phyloP scores from a whole-genome alignment of 2,797 vertebrate species.

The Chloroceryle inda region DNA sequence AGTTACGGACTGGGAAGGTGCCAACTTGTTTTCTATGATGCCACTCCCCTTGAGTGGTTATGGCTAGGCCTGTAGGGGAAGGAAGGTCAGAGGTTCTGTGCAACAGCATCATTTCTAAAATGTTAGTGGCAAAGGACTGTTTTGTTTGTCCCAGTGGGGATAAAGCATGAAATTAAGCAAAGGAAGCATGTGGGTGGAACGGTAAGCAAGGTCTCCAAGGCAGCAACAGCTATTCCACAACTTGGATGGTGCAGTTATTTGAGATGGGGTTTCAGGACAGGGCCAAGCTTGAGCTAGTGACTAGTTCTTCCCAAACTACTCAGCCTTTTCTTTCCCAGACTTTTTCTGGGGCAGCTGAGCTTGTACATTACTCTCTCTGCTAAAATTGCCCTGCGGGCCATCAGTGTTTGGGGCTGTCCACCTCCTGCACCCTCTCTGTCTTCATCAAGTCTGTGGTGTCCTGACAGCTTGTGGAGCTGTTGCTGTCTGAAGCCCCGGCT shows the following conservation, averaged over 20 bases:
- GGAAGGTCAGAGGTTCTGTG: background rate
- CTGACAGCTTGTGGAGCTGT: background rate
- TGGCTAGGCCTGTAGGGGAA: background rate
- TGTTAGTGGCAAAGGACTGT: background rate
- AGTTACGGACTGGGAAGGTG: background rate
- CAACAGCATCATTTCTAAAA: background rate
- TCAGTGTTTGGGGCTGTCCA: background rate
- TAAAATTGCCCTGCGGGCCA: background rate
- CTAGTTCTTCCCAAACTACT: background rate
- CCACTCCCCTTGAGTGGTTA: accelerated
- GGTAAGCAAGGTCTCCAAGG: background rate
- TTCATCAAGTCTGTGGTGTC: background rate
- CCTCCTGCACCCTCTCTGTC: background rate
- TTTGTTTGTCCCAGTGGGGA: background rate
- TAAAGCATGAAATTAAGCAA: background rate
- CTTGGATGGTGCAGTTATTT: background rate
- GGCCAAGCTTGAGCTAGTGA: background rate
- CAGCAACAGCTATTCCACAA: background rate
- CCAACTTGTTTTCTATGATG: background rate
- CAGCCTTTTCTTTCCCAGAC: background rate
- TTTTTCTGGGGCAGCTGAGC: background rate
- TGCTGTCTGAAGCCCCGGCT: background rate
- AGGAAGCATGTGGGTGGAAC: background rate
- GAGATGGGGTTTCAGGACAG: background rate
- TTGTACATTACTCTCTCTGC: background rate